phyloP scores from a whole-genome alignment of 2,113 vertebrate species.

The Rutilus rutilus region DNA sequence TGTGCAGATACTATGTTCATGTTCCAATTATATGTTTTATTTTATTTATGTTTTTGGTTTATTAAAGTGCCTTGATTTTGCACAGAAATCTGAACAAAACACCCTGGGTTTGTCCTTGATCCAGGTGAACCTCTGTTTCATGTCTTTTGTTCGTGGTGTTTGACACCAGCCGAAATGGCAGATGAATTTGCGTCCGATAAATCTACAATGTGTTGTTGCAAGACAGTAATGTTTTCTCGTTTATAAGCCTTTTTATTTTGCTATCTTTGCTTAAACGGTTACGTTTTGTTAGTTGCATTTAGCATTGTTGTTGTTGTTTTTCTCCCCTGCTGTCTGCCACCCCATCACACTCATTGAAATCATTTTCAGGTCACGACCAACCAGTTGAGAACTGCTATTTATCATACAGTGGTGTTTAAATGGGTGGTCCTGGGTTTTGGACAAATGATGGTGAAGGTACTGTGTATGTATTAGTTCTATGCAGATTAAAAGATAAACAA shows the following conservation, averaged over 20 bases:
- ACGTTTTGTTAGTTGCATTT: not conserved
- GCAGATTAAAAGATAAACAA: not conserved
- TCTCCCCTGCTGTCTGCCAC: not conserved
- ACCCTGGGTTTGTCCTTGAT: too few relatives aligned
- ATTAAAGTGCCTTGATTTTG: not conserved
- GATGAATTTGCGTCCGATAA: not conserved
- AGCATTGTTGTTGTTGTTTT: not conserved
- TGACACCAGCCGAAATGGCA: not conserved
- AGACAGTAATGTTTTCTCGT: not conserved
- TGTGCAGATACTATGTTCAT: not conserved
- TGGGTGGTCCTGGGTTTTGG: not conserved
- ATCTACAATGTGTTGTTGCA: not conserved
- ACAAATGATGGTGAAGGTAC: not conserved
- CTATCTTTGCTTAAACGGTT: not conserved
- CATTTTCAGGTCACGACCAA: not conserved
- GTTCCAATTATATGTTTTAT: too few relatives aligned
- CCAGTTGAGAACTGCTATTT: not conserved
- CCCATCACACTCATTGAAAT: not conserved
- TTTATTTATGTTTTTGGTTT: not conserved
- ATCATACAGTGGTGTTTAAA: not conserved
- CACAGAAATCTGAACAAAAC: too few relatives aligned
- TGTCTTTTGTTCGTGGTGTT: too few relatives aligned
- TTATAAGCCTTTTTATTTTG: not conserved
- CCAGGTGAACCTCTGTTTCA: too few relatives aligned
- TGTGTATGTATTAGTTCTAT: not conserved